Base-by-base conservation (phyloP, 2,113 vertebrate genomes). In the Zootoca vivipara region DNA sequence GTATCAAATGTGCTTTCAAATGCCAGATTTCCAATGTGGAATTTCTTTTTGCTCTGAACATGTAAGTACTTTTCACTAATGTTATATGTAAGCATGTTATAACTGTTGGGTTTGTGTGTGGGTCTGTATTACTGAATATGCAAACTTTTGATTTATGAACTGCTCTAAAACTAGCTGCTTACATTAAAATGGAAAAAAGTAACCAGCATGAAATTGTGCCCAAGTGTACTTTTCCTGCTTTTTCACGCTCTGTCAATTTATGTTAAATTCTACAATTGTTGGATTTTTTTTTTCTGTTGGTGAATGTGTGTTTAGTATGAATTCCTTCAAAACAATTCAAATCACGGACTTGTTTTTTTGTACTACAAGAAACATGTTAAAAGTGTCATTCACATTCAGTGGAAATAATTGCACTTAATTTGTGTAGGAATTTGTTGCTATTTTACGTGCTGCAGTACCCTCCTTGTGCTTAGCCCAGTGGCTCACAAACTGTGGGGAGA, bases 191-290 rank as follows among this genome's bases (percentile, higher is more conserved):
- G 46, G 46, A 87, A 73, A 86, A 93, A 90, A 85, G 87, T 95
- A 96, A 97, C 97, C 97, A 97, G 96, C 96, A 97, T 97, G 96
- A 95, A 95, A 93, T 93, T 96, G 89, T 95, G 96, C 93, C 90
- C 78, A 95, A 95, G 94, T 96, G 93, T 97, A 92, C 95, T 91
- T 96, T 96, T 93, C 95, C 93, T 95, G 91, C 96, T 93, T 96
- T 2, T 96, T 89, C 90, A 93, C 94, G 89, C 94, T 93, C 80
- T 89, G 85, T 95, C 90, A 79, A 72, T 87, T 82, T 3, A 75
- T 88, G 93, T 89, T 90, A 78, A 91, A 92, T 95, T 94, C 91
- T 83, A 81, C 77, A 90, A 28, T 35, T 87, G 89, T 91, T 93
- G 89, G 89, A 86, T 79, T 67, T 78, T 89, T 89, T 82, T 42